A percentile compares a stretch with the other conserved stretches of the same genome.
These are phyloP conservation scores for Gastracanthus pulcherrimus DNA, from an alignment of 2,888 invertebrate genomes.

Conservation along the genomic window DNA sequence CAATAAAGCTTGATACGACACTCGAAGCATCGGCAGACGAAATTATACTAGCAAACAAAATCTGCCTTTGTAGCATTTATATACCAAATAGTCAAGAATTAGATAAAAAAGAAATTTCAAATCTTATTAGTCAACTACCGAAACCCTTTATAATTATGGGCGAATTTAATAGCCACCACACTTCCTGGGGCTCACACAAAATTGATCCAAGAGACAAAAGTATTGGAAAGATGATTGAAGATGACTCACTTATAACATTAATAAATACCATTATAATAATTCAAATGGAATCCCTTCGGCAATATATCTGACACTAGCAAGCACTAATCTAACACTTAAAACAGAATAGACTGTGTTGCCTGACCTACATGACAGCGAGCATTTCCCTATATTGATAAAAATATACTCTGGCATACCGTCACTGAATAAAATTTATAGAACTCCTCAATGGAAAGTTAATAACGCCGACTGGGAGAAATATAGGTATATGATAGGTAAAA, in stretches of 20 bases:
- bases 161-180: conserved; percentile 60
- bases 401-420: too few relatives aligned
- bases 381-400: conserved; percentile 54
- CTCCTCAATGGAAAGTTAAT: conserved; percentile 57
- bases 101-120: conserved; percentile 12
- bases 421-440: neutral
- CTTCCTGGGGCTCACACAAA: conserved; percentile 56
- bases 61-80: conserved; percentile 41
- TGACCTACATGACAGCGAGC: conserved; percentile 55
- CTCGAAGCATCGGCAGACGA: conserved; percentile 51
- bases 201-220: conserved; percentile 56
- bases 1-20: conserved; percentile 26
- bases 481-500: too few relatives aligned
- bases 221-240: conserved; percentile 56
- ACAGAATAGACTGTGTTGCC: conserved; percentile 38
- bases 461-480: conserved; percentile 56
- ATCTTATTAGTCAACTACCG: conserved; percentile 57
- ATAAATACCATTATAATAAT: conserved; percentile 57
- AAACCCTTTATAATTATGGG: conserved; percentile 59
- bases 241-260: conserved; percentile 37
- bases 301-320: conserved; percentile 57
- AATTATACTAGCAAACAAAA: conserved; percentile 9
- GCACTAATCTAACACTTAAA: conserved; percentile 28
- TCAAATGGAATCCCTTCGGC: conserved; percentile 46
- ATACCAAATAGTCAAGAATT: neutral